phyloP scores from a whole-genome alignment of 2,888 invertebrate species.

The Stenotaenia linearis region DNA sequence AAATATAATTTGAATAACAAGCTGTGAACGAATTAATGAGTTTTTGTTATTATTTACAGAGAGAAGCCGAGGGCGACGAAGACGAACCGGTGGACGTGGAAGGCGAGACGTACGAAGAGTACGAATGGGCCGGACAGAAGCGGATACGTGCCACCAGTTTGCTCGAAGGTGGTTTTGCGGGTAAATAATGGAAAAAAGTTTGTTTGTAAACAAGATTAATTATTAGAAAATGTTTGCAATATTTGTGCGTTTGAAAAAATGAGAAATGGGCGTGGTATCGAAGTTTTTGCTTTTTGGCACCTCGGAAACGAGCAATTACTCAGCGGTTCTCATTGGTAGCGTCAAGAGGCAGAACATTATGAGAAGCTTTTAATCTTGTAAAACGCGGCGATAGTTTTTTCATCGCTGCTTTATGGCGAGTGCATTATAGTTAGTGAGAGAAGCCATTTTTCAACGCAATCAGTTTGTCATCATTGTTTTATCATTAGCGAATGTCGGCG shows the following conservation, averaged over 20 bases:
- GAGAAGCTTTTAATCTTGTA: slow-evolving; percentile 30
- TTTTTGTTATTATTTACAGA: slow-evolving; percentile 54
- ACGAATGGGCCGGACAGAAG: slow-evolving; percentile 87
- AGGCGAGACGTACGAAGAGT: slow-evolving; percentile 67
- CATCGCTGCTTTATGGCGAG: slow-evolving; percentile 8
- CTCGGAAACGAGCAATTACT: background rate
- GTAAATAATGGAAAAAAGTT: too few relatives aligned
- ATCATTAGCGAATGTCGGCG: slow-evolving; percentile 7
- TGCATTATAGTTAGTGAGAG: slow-evolving; percentile 2
- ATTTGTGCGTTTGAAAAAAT: background rate
- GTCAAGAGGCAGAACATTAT: slow-evolving; percentile 2
- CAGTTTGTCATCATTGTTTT: slow-evolving; percentile 35
- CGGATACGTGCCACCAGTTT: slow-evolving; percentile 58
- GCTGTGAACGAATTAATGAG: slow-evolving; percentile 67
- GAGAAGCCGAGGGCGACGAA: slow-evolving; percentile 56
- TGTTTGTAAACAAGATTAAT: background rate
- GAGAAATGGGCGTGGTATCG: too few relatives aligned
- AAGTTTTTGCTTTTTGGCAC: background rate
- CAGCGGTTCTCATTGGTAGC: background rate
- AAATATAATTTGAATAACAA: slow-evolving; percentile 42
- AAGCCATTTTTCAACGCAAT: slow-evolving; percentile 30
- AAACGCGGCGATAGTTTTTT: slow-evolving; percentile 26
- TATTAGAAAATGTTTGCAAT: background rate
- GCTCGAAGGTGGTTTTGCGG: slow-evolving; percentile 61
- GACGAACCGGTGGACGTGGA: slow-evolving; percentile 60